Conservation (phyloP, 2,888 invertebrate species). For the Polydrusus pterygomalis region DNA sequence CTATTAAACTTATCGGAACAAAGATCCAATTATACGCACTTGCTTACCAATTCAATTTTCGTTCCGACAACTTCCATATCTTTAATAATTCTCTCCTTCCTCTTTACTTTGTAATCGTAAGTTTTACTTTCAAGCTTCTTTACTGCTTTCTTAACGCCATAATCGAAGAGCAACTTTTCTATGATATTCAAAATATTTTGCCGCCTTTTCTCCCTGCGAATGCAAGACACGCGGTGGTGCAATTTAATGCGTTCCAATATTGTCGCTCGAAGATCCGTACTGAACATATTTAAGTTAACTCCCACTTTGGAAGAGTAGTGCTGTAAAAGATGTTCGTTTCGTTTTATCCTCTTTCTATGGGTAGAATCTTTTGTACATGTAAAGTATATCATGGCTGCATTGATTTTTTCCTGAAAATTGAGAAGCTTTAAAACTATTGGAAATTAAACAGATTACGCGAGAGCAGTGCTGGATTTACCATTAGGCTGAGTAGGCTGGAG, state of each 20-base stretch:
- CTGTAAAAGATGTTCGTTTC: constrained; percentile 39
- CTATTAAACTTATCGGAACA: no score
- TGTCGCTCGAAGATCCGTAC: constrained; percentile 10
- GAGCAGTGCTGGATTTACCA: no score
- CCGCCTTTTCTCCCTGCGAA: constrained; percentile 27
- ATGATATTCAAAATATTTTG: constrained; percentile 55
- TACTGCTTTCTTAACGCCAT: constrained; percentile 45
- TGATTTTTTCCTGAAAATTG: constrained; percentile 57
- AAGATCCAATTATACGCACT: no score
- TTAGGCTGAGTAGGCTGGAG: no score
- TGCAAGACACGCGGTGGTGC: constrained; percentile 41
- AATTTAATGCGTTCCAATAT: constrained; percentile 52
- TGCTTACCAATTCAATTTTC: constrained; percentile 45
- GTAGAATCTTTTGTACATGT: constrained; percentile 36
- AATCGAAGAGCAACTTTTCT: constrained; percentile 52
- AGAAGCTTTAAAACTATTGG: no score
- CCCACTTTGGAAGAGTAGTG: constrained; percentile 52
- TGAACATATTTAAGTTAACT: constrained; percentile 47
- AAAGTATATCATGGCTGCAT: constrained; percentile 50
- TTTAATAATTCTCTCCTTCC: constrained; percentile 52
- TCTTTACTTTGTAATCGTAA: constrained; percentile 47
- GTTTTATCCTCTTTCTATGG: constrained; percentile 32
- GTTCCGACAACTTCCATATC: constrained; percentile 55
- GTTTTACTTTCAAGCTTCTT: constrained; percentile 40
- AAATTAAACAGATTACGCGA: no score